phyloP scores from a whole-genome alignment of 64 coral and sea anemone genomes.

The Exaiptasia diaphana region DNA sequence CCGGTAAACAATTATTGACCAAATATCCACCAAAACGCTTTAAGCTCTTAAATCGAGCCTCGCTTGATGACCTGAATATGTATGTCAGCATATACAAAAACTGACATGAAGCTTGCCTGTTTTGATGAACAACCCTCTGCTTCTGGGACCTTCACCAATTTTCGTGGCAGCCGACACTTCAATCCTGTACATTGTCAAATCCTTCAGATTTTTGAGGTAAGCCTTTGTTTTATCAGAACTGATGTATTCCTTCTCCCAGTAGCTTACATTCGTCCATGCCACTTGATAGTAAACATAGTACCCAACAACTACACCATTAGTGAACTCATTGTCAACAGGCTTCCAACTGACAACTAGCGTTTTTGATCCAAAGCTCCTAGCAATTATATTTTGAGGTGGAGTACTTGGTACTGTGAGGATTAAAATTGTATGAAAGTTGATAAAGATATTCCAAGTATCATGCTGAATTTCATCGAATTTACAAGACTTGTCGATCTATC shows the following conservation, averaged over 20 bases:
- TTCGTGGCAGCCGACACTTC: background rate
- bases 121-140: conserved; percentile 2
- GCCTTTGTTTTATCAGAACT: background rate
- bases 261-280: background rate
- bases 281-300: conserved; percentile 5
- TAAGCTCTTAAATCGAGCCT: too few species aligned
- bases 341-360: background rate
- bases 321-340: background rate
- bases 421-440: too few species aligned
- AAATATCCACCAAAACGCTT: too few species aligned
- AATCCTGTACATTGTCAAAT: conserved; percentile 19
- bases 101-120: too few species aligned
- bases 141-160: conserved; percentile 1
- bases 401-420: background rate
- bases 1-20: too few species aligned
- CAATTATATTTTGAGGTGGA: background rate
- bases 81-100: too few species aligned
- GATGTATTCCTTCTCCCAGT: background rate
- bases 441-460: too few species aligned
- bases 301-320: background rate
- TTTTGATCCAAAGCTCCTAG: background rate
- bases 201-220: background rate
- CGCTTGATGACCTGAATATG: too few species aligned
- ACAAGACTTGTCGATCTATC: too few species aligned
- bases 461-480: too few species aligned